Evolutionary conservation across 2,888 invertebrate species (phyloP), one percentile per base, ranked within the genome.

Genomic region (Drosophila pegasa): DNA sequence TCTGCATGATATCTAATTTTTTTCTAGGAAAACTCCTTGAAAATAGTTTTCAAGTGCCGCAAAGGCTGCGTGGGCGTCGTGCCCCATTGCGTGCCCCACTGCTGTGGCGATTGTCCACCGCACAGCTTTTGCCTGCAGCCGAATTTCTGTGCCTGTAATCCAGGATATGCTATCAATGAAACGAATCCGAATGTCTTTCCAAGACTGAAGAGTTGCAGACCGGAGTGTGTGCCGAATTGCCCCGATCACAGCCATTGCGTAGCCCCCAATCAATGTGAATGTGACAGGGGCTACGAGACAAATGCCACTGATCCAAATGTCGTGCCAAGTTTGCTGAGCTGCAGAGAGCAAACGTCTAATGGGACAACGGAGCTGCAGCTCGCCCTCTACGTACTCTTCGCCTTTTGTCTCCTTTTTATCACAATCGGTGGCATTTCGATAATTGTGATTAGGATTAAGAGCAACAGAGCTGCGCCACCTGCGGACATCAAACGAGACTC

Each of bases 81-180:
- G 4, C 72, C 71, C 5, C 3, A 51, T 2, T 71, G 71, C 56
- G 7, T 27, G 22, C 59, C 41, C 10, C 16, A 10, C 12, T 59
- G 59, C 29, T 7, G 33, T 1, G 1, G 16, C 7, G 18, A 1
- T 5, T 59, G 59, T 35, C 61, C 61, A 8, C 1, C 14, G 27
- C 12, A 62, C 20, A 62, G 61, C 25, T n/a, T 10, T 0, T 62
- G 61, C 48, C 2, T 0, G n/a, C n/a, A 18, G 2, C 47, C n/a
- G 5, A 40, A 40, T 16, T 2, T 18, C n/a, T 62, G 61, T 9
- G 22, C 3, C 3, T 62, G 61, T 16, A 12, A 33, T 22, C 0
- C 4, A 2, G 55, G 47, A 1, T 55, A 31, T 47, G 2, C 12
- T 0, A 18, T 8, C 2, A 18, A 55, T 6, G 35, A 41, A 27